These are phyloP conservation scores for Thalpophila matura DNA, from an alignment of 2,888 invertebrate species.

Conservation along the genomic window DNA sequence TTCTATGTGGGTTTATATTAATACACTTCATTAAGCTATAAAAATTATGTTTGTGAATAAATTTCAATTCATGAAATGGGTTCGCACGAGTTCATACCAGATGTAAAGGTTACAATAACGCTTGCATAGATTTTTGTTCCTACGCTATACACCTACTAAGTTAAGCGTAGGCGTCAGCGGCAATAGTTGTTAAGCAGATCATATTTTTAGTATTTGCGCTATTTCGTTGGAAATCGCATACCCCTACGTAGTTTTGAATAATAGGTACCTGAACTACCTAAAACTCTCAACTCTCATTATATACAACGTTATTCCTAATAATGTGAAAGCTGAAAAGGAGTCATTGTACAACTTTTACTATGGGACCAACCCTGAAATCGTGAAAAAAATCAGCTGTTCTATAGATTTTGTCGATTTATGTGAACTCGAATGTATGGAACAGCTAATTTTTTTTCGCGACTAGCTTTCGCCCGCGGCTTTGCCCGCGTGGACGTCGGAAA, in stretches of 20 bases:
- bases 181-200: background rate
- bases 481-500: too few relatives aligned
- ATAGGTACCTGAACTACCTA: background rate
- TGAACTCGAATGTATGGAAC: too few relatives aligned
- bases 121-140: conserved; percentile 19
- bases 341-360: too few relatives aligned
- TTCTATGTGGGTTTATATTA: background rate
- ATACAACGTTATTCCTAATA: too few relatives aligned
- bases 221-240: background rate
- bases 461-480: too few relatives aligned
- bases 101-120: conserved; percentile 40
- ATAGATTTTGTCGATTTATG: too few relatives aligned
- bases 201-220: background rate
- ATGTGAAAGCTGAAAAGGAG: too few relatives aligned
- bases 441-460: too few relatives aligned
- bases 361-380: too few relatives aligned
- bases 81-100: conserved; percentile 2
- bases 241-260: background rate
- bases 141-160: conserved; percentile 22
- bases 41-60: conserved; percentile 20
- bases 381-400: too few relatives aligned
- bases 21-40: background rate
- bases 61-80: conserved; percentile 8
- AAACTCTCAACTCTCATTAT: too few relatives aligned
- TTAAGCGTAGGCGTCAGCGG: background rate